phyloP scores from a whole-genome alignment of 2,888 invertebrate species.

The Tipula helvola region DNA sequence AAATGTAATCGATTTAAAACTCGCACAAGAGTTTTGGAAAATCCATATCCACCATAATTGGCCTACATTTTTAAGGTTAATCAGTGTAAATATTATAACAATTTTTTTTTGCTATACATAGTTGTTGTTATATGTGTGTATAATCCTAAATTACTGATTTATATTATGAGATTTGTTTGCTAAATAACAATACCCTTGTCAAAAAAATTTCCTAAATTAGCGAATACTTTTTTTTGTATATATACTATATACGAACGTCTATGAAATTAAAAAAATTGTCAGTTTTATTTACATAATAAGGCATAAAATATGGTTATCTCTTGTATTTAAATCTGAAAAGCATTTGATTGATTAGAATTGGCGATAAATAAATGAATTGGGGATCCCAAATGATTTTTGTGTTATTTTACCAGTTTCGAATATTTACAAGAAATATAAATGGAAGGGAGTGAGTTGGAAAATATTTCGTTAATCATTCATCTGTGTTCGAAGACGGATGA shows the following conservation, averaged over 20 bases:
- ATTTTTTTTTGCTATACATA: neutral
- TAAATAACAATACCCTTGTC: neutral
- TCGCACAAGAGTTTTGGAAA: neutral
- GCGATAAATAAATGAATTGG: neutral
- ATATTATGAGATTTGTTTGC: neutral
- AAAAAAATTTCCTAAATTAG: neutral
- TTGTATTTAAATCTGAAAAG: neutral
- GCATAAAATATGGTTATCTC: neutral
- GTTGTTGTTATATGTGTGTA: neutral
- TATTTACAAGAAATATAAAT: neutral
- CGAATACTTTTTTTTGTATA: neutral
- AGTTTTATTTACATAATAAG: neutral
- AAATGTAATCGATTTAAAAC: neutral
- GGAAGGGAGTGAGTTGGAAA: neutral
- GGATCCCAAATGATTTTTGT: neutral
- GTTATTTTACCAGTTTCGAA: neutral
- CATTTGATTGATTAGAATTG: neutral
- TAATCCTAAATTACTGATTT: neutral
- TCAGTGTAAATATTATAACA: neutral
- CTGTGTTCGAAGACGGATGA: neutral
- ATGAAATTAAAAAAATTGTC: neutral
- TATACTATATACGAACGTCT: neutral
- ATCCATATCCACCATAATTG: neutral
- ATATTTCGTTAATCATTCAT: neutral
- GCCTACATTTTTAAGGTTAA: neutral